Conservation (phyloP, 1,140 invertebrate species). For the Gryon sp. region DNA sequence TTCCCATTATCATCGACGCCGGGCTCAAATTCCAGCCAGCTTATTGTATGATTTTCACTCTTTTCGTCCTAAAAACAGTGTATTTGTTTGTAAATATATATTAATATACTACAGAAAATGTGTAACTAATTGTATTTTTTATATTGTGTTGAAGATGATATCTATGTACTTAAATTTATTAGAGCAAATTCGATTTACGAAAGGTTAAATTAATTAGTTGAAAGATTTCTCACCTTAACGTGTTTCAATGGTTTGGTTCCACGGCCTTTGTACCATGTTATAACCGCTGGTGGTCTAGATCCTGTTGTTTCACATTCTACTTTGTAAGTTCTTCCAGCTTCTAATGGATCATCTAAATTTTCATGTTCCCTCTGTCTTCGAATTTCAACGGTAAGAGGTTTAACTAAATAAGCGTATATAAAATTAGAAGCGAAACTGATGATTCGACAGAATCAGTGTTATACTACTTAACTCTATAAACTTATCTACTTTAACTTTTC, state of each 20-base stretch:
- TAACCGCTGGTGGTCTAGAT: conserved; percentile 89
- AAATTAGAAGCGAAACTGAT: too few relatives aligned
- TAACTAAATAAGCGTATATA: conserved; percentile 86
- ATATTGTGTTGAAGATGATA: too few relatives aligned
- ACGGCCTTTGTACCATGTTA: conserved; percentile 91
- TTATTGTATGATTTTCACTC: conserved; percentile 89
- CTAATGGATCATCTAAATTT: conserved; percentile 77
- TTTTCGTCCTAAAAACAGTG: conserved; percentile 84
- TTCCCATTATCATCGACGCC: conserved; percentile 86
- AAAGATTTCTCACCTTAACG: conserved; percentile 82
- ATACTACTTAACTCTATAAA: too few relatives aligned
- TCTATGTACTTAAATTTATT: too few relatives aligned
- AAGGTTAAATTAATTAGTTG: neutral
- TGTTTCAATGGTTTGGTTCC: conserved; percentile 86
- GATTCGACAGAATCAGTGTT: too few relatives aligned
- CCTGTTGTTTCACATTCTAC: conserved; percentile 90
- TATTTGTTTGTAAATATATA: too few relatives aligned
- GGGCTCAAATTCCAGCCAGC: conserved; percentile 88
- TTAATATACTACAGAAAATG: neutral
- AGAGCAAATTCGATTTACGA: too few relatives aligned
- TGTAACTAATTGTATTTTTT: neutral
- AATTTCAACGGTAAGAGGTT: conserved; percentile 88
- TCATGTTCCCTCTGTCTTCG: conserved; percentile 78
- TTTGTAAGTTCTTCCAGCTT: conserved; percentile 88
- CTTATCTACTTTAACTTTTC: conserved; percentile 8